Base-by-base conservation (phyloP, 2,888 invertebrate genomes). In the Meliscaeva auricollis region DNA sequence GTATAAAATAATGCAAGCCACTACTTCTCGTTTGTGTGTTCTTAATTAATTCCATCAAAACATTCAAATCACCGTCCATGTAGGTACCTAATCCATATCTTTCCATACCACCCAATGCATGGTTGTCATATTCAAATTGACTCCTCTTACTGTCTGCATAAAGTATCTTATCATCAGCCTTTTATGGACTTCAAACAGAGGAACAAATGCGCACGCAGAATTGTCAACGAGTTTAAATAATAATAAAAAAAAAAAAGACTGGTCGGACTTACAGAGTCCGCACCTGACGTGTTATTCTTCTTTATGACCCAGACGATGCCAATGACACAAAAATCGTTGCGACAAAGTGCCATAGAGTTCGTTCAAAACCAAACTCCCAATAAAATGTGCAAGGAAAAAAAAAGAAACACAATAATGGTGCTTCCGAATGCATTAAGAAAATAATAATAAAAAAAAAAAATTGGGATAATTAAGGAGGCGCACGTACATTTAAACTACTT, bases 251-350 rank as follows among this genome's bases (percentile, higher is more conserved):
- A 0, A 3, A 41, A 26, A 15, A 0, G 13, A n/a, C 26, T 30
- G 26, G 44, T 69, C 74, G 56, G 58, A 64, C 64, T 6, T n/a
- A n/a, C n/a, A n/a, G 9, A 15, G 20, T 38, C 41, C 44, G 69
- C 83, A 84, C 74, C 79, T 78, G 78, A 78, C 70, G 73, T 75
- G 69, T 70, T 70, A 56, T 79, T 81, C 62, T 48, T 56, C 74
- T 84, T 79, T 84, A 79, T 70, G 83, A 75, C 79, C 83, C 83
- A 84, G 79, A 84, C 83, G 70, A 64, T 74, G 64, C 50, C 66
- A 64, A 48, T 30, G 58, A 73, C 38, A 62, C 79, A 79, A 58
- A 70, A 79, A 79, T 84, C 58, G 70, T 84, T 75, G 79, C 70
- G 70, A 79, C 79, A 54, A 30, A 83, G 66, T 72, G 58, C 38